Percentiles rank a stretch among this genome's conserved stretches.
Conservation (phyloP, 2,888 invertebrate genomes). For the Ophion ellenae region DNA sequence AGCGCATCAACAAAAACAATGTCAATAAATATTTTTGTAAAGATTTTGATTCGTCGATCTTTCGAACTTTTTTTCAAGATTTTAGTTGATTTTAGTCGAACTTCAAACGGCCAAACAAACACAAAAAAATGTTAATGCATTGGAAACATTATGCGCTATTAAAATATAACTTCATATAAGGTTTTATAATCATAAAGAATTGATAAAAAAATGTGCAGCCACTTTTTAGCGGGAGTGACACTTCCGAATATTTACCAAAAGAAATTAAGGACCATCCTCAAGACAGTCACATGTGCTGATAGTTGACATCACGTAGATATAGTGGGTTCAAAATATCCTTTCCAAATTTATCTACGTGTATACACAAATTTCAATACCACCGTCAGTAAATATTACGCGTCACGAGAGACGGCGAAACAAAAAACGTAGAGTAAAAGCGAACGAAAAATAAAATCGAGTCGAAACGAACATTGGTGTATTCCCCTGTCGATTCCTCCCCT, state of each 20-base stretch:
- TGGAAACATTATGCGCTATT: too few relatives aligned
- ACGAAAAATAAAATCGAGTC: conserved; percentile 44
- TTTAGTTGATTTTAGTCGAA: too few relatives aligned
- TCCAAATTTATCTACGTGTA: neutral
- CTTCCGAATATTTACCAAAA: neutral
- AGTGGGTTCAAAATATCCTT: neutral
- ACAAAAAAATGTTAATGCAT: too few relatives aligned
- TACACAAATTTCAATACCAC: conserved; percentile 28
- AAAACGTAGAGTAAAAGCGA: conserved; percentile 16
- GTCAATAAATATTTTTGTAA: too few relatives aligned
- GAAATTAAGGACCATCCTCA: neutral
- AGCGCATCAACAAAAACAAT: too few relatives aligned
- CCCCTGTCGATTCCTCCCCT: conserved; percentile 53
- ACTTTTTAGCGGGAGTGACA: too few relatives aligned
- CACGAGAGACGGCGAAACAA: conserved; percentile 27
- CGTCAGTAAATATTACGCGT: conserved; percentile 57
- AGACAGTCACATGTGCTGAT: neutral
- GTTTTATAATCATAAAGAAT: too few relatives aligned
- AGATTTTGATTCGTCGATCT: too few relatives aligned
- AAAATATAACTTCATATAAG: too few relatives aligned
- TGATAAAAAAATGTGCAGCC: too few relatives aligned
- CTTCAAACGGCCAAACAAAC: too few relatives aligned
- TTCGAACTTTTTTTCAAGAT: too few relatives aligned
- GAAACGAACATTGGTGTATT: conserved; percentile 58
- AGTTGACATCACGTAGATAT: neutral